Percentiles rank a stretch among this genome's conserved stretches.
These are phyloP conservation scores for Portevinia maculata DNA, from an alignment of 2,888 invertebrate genomes.

Conservation along the genomic window DNA sequence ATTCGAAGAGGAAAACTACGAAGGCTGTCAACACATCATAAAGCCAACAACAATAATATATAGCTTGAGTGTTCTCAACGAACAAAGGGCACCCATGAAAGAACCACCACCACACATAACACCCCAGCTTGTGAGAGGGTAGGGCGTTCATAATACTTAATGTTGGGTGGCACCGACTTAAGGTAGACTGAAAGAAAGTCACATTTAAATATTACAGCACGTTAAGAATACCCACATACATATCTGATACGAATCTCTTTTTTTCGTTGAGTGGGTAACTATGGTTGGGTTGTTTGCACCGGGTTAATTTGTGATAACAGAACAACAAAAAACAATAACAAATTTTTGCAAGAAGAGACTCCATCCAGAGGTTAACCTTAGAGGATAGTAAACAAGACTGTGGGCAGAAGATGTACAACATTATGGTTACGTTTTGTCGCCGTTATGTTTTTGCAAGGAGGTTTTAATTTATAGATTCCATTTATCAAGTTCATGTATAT, in stretches of 20 bases:
- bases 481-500: background rate
- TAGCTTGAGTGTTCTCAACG: background rate
- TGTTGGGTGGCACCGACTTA: background rate
- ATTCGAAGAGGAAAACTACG: background rate
- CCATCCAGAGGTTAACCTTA: conserved; percentile 2
- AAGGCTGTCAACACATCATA: conserved; percentile 14
- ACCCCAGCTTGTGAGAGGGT: background rate
- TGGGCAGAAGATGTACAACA: background rate
- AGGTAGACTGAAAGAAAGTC: background rate
- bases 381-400: background rate
- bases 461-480: conserved; percentile 9
- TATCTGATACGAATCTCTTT: conserved; percentile 5
- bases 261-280: conserved; percentile 8
- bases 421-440: background rate
- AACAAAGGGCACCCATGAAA: conserved; percentile 9
- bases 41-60: conserved; percentile 14
- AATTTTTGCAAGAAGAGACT: background rate
- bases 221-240: background rate
- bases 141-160: background rate
- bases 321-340: background rate
- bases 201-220: background rate
- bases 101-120: background rate
- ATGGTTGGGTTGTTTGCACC: conserved; percentile 1
- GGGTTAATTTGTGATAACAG: conserved; percentile 19
- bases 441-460: conserved; percentile 9